Base-by-base conservation (phyloP, 1,140 invertebrate genomes). In the Neodiprion lecontei region DNA sequence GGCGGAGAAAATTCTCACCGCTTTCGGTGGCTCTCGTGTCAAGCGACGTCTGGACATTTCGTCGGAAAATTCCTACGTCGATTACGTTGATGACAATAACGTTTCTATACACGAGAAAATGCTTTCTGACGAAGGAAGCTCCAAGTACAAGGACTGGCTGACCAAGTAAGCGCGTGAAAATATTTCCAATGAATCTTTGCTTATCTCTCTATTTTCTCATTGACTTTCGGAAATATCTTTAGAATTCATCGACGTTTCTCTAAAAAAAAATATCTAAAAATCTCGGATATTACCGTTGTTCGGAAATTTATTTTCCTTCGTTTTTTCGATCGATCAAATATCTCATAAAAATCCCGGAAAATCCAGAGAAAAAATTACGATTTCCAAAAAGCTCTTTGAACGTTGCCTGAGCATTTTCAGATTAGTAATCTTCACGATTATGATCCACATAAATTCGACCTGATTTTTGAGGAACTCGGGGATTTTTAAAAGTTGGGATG, bases 91-190 rank as follows among this genome's bases (percentile, higher is more conserved):
- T 17, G 74, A 78, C 10, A 79, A 87, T 47, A 86, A 85, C 73
- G 76, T 85, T 49, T 86, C 86, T 2, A 78, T 87, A 50, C 88
- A 89, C 72, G 89, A 91, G 74, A 90, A 91, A 77, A 81, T 92
- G 23, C 83, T 93, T 75, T 88, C 90, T 23, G 93, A 94, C 76
- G 89, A 91, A 65, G 93, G 93, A 21, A 93, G 92, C 5, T 85
- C 88, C 9, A 90, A 90, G 79, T 94, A 94, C 79, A 92, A 93
- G 83, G 89, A 93, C 69, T 94, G 93, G 92, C 80, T 94, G 11
- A 83, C 91, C 28, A 92, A 91, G 93, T 93, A 86, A 88, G 86
- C 82, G 70, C 23, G 67, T 65, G 28, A 1, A 40, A 40, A 40
- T 40, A 40, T 40, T 40, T 40, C 75, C 11, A 74, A 74, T 72